Evolutionary conservation across 2,888 invertebrate species (phyloP).

Genomic region (Dolichopus griseipennis): DNA sequence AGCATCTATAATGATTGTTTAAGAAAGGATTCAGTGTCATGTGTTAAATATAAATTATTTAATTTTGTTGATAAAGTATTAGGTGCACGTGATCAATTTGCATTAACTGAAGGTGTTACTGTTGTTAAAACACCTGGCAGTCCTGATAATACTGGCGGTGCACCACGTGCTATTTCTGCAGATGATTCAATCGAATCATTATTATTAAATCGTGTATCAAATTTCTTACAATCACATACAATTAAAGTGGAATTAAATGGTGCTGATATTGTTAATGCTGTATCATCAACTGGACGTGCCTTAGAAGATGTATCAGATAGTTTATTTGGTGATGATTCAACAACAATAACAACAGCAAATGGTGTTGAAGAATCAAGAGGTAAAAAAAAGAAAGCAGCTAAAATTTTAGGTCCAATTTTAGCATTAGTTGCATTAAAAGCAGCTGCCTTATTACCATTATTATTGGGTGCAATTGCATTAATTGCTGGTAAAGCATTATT

Average conservation of each 20-base stretch:
- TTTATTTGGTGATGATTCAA: slow-evolving; percentile 50
- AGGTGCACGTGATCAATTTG: slow-evolving; percentile 69
- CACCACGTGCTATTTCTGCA: slow-evolving; percentile 61
- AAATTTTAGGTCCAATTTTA: slow-evolving; percentile 67
- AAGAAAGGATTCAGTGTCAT: slow-evolving; percentile 73
- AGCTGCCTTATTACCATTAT: slow-evolving; percentile 67
- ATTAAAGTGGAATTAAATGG: slow-evolving; percentile 78
- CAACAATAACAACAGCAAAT: slow-evolving; percentile 29
- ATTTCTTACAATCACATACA: slow-evolving; percentile 70
- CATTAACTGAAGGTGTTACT: slow-evolving; percentile 73
- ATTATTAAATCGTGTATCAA: slow-evolving; percentile 58
- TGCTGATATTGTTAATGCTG: slow-evolving; percentile 70
- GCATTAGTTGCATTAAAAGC: slow-evolving; percentile 68
- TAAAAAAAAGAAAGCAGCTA: slow-evolving; percentile 74
- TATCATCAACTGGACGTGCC: slow-evolving; percentile 70
- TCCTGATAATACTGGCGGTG: slow-evolving; percentile 60
- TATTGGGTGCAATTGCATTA: slow-evolving; percentile 71
- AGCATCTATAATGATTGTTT: slow-evolving; percentile 68
- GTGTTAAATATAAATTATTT: slow-evolving; percentile 79
- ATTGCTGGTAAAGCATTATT: slow-evolving; percentile 79
- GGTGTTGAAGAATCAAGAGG: slow-evolving; percentile 60
- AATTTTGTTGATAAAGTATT: slow-evolving; percentile 78
- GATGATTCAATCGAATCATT: slow-evolving; percentile 58
- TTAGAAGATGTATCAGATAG: slow-evolving; percentile 63
- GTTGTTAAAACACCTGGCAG: slow-evolving; percentile 66